Percentiles rank a stretch among this genome's conserved stretches.
Conservation (phyloP, 2,113 vertebrate species). For the Lanius collurio region DNA sequence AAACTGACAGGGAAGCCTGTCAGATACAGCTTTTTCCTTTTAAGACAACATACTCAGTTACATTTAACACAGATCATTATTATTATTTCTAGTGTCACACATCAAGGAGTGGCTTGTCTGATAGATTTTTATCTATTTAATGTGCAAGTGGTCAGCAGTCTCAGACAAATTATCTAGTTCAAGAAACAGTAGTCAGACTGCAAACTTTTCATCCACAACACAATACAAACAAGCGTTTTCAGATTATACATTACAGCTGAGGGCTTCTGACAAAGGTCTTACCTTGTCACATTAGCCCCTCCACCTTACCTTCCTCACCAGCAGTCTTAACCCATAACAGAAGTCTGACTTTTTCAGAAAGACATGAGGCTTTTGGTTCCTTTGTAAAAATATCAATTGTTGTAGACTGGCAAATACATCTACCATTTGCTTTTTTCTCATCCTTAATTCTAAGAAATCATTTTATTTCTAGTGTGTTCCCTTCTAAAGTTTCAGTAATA, state of each 20-base stretch:
- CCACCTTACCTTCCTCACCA: background rate
- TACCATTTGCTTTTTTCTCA: background rate
- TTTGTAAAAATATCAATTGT: background rate
- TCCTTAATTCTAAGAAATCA: background rate
- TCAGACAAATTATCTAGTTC: background rate
- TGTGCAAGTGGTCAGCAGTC: background rate
- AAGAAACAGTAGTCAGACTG: background rate
- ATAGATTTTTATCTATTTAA: background rate
- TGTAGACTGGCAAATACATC: background rate
- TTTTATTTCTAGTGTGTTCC: background rate
- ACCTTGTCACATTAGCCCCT: background rate
- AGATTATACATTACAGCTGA: background rate
- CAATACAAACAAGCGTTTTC: background rate
- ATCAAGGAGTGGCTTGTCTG: background rate
- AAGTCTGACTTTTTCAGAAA: background rate
- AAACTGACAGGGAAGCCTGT: background rate
- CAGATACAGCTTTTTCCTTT: background rate
- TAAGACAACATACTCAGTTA: background rate
- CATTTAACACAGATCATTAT: background rate
- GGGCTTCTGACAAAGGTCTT: background rate
- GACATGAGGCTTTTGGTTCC: background rate
- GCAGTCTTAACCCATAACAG: background rate
- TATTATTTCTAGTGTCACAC: background rate
- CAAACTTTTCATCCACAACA: background rate
- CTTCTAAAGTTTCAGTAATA: background rate